Evolutionary conservation across 1,140 invertebrate species (phyloP).

Genomic region (Bacillus rossius): DNA sequence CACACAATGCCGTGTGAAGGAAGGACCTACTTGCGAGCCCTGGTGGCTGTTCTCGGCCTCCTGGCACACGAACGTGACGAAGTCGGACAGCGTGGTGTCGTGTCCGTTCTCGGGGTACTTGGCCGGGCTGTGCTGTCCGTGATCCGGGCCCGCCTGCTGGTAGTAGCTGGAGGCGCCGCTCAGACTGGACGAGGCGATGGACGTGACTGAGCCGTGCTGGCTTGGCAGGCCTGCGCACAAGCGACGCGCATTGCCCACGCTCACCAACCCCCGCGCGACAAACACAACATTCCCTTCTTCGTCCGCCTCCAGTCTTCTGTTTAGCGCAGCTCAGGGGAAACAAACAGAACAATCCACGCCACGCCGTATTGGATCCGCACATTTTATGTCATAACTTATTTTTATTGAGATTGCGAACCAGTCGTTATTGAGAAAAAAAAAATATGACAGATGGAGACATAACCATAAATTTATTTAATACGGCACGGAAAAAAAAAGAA

Average conservation of each 20-base stretch:
- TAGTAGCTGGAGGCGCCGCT: slow-evolving; percentile 42
- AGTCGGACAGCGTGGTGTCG: slow-evolving; percentile 87
- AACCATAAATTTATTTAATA: no score
- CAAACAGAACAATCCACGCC: no score
- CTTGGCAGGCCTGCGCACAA: slow-evolving; percentile 49
- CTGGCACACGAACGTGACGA: slow-evolving; percentile 94
- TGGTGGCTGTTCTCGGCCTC: slow-evolving; percentile 80
- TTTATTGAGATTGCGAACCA: no score
- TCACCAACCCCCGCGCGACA: neutral
- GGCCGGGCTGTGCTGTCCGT: slow-evolving; percentile 51
- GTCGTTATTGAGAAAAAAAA: no score
- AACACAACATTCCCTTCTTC: neutral
- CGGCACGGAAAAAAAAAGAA: no score
- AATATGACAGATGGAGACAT: no score
- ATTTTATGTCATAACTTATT: no score
- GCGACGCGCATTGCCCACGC: neutral
- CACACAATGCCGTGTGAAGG: no score
- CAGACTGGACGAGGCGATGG: slow-evolving; percentile 61
- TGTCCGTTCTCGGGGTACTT: slow-evolving; percentile 81
- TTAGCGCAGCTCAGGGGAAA: no score
- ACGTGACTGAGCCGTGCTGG: slow-evolving; percentile 57
- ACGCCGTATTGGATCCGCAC: no score
- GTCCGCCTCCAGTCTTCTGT: no score
- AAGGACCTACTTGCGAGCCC: slow-evolving; percentile 66
- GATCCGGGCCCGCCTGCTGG: slow-evolving; percentile 43